Evolutionary conservation across 2,888 invertebrate species (phyloP), one percentile per base, ranked within the genome.

Genomic region (Galeruca laticollis): DNA sequence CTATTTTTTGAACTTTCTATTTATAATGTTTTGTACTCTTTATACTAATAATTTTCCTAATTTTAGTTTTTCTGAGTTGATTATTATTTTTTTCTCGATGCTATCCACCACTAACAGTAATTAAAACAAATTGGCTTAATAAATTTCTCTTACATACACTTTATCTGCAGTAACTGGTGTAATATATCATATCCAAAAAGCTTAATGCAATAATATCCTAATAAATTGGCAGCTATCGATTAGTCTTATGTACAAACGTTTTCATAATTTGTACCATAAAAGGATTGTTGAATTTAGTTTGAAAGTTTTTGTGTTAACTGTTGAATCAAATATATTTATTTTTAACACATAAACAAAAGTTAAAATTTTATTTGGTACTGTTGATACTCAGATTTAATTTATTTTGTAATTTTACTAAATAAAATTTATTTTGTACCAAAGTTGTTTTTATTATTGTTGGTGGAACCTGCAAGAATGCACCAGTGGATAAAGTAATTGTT

Each of bases 381-480:
- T 67, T 62, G 66, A 52, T 56, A 60, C 26, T 52, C 60, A 62
- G 61, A 51, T 62, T 68, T 68, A 67, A 60, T 68, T 68, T 71
- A 35, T 69, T 61, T 59, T 60, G 61, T 68, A 66, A 66, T 60
- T 63, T 67, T 60, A 63, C 59, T 62, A 59, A 70, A 70, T 70
- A 68, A 71, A 71, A 68, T 60, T 57, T 68, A 64, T 68, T 71
- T 71, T 70, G 69, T 75, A 74, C 73, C 73, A 69, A 74, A 73
- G 11, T 56, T 47, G 66, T 74, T 77, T 47, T 73, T 72, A 66
- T 74, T 72, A 68, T 76, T 78, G 31, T 70, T 66, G 57, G 26
- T 61, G 52, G 59, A 65, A 67, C 75, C 86, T 87, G 86, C 86
- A 87, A 86, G 85, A 84, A 84, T 84, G 82, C 84, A 83, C 82